These are phyloP conservation scores for Neomicropteryx cornuta DNA, from an alignment of 1,140 invertebrate species.

Conservation along the genomic window DNA sequence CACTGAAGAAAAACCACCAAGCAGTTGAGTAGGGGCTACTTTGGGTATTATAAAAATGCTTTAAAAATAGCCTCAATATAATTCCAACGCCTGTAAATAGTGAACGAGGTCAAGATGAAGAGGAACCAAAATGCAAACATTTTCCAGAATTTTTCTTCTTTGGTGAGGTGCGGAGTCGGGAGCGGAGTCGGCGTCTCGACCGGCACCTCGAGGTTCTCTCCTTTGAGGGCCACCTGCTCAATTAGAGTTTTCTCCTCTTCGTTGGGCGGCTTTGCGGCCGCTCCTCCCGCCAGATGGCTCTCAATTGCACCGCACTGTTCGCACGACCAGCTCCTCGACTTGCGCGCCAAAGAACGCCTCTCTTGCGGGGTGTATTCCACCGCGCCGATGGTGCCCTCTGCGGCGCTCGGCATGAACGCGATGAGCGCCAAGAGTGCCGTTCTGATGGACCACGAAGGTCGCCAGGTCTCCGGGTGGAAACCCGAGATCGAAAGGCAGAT, in stretches of 20 bases:
- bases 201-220: too few species aligned
- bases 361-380: constrained; percentile 72
- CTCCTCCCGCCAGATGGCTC: constrained; percentile 18
- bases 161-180: too few species aligned
- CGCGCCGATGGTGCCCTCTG: constrained; percentile 73
- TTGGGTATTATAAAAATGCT: too few species aligned
- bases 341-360: constrained; percentile 61
- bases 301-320: constrained; percentile 37
- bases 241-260: constrained; percentile 20
- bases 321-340: constrained; percentile 42
- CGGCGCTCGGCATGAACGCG: constrained; percentile 80
- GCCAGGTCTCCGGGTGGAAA: constrained; percentile 90
- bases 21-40: too few species aligned
- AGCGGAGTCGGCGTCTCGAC: too few species aligned
- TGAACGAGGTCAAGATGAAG: too few species aligned
- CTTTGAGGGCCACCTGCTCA: constrained; percentile 8
- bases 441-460: constrained; percentile 86
- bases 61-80: too few species aligned
- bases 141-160: too few species aligned
- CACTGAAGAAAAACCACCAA: too few species aligned
- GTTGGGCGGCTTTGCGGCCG: constrained; percentile 17
- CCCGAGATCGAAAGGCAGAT: constrained; percentile 89
- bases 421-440: constrained; percentile 85
- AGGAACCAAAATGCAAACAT: too few species aligned
- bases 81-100: too few species aligned